Percentiles rank a stretch among this genome's conserved stretches.
These are phyloP conservation scores for Piscicola geometra DNA, from an alignment of 2,888 invertebrate species.

Conservation along the genomic window DNA sequence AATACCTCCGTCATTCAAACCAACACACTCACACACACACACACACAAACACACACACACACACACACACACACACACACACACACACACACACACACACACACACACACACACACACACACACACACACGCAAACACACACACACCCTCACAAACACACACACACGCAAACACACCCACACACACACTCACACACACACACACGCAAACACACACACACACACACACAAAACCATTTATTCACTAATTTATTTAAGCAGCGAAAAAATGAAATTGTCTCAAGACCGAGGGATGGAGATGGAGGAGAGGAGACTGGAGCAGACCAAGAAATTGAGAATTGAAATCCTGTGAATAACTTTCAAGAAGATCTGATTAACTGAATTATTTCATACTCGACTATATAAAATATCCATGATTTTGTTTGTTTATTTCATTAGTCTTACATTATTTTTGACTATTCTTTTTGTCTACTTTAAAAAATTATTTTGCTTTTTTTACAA, in stretches of 20 bases:
- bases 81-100: constrained; percentile 24
- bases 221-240: neutral
- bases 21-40: constrained; percentile 17
- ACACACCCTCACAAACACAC: constrained; percentile 16
- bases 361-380: too few species aligned
- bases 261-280: neutral
- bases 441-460: too few species aligned
- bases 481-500: too few species aligned
- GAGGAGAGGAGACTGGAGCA: too few species aligned
- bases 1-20: too few species aligned
- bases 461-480: too few species aligned
- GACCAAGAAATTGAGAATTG: too few species aligned
- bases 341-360: too few species aligned
- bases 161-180: constrained; percentile 16
- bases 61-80: constrained; percentile 22
- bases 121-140: constrained; percentile 19
- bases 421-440: too few species aligned
- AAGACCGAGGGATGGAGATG: too few species aligned
- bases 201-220: constrained; percentile 5
- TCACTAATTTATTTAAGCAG: neutral
- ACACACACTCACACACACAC: constrained; percentile 22
- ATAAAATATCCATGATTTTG: too few species aligned
- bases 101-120: constrained; percentile 24
- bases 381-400: too few species aligned
- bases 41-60: constrained; percentile 14